Percentiles rank a stretch among this genome's conserved stretches.
Evolutionary conservation across 2,888 invertebrate genomes (phyloP).

Genomic region (Microplitis deprimator): DNA sequence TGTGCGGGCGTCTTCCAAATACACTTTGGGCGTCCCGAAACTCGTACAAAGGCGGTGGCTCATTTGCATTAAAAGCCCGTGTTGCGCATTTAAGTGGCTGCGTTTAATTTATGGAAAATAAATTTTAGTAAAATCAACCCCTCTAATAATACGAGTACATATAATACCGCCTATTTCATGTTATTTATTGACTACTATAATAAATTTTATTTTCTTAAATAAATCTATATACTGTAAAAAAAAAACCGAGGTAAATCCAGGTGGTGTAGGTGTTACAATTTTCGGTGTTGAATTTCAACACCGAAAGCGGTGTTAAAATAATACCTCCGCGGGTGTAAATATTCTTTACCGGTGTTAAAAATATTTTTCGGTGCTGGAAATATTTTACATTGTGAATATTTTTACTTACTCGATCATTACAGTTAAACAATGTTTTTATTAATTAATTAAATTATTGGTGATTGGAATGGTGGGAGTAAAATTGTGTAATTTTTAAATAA

Average conservation of each 20-base stretch:
- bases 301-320: too few species aligned
- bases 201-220: constrained; percentile 11
- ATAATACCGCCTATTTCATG: constrained; percentile 28
- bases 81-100: constrained; percentile 44
- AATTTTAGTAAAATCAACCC: constrained; percentile 52
- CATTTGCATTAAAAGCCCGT: constrained; percentile 51
- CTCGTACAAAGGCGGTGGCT: constrained; percentile 49
- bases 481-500: too few species aligned
- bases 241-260: not conserved
- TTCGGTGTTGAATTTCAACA: too few species aligned
- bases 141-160: constrained; percentile 28
- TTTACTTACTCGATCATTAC: too few species aligned
- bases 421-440: too few species aligned
- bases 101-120: constrained; percentile 53
- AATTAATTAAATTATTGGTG: too few species aligned
- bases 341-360: too few species aligned
- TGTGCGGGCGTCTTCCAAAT: constrained; percentile 49
- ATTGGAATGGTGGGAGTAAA: too few species aligned
- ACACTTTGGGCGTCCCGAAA: constrained; percentile 53
- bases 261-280: too few species aligned
- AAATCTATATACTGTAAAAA: not conserved
- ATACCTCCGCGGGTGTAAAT: too few species aligned
- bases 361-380: too few species aligned
- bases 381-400: too few species aligned
- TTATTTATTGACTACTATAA: constrained; percentile 12